Evolutionary conservation across 1,140 invertebrate species (phyloP).

Genomic region (Drosophila baimaii): DNA sequence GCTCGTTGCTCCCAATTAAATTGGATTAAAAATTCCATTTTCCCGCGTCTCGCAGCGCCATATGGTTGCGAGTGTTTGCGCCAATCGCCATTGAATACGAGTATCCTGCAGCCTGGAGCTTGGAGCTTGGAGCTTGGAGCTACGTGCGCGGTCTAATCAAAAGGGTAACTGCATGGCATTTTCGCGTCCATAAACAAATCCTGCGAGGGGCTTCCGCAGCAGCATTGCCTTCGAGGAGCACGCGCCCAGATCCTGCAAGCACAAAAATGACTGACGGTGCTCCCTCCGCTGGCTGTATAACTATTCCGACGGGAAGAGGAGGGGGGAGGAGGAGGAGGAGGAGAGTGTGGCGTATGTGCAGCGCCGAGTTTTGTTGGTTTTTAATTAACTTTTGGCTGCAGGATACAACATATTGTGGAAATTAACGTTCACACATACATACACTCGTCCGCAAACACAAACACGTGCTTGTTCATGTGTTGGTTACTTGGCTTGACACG

Average conservation of each 20-base stretch:
- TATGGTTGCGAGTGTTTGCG: slow-evolving; percentile 66
- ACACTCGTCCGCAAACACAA: slow-evolving; percentile 61
- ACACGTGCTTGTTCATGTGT: slow-evolving; percentile 50
- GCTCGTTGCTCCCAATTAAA: slow-evolving; percentile 61
- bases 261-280: slow-evolving; percentile 52
- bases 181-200: slow-evolving; percentile 58
- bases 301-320: not conserved
- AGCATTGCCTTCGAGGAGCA: slow-evolving; percentile 22
- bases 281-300: slow-evolving; percentile 3
- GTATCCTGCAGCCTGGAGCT: slow-evolving; percentile 19
- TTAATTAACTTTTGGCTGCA: slow-evolving; percentile 84
- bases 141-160: slow-evolving; percentile 75
- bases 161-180: slow-evolving; percentile 66
- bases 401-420: slow-evolving; percentile 84
- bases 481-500: slow-evolving; percentile 54
- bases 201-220: slow-evolving; percentile 10
- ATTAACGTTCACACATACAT: slow-evolving; percentile 74
- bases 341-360: slow-evolving; percentile 37
- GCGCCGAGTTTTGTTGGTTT: slow-evolving; percentile 82
- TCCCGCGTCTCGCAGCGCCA: slow-evolving; percentile 52
- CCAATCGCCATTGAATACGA: slow-evolving; percentile 54
- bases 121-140: slow-evolving; percentile 12
- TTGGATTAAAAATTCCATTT: slow-evolving; percentile 83
- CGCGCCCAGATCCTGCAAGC: slow-evolving; percentile 28
- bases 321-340: not conserved